Conservation (phyloP, 2,113 vertebrate genomes). For the Thalassarche chlororhynchos region DNA sequence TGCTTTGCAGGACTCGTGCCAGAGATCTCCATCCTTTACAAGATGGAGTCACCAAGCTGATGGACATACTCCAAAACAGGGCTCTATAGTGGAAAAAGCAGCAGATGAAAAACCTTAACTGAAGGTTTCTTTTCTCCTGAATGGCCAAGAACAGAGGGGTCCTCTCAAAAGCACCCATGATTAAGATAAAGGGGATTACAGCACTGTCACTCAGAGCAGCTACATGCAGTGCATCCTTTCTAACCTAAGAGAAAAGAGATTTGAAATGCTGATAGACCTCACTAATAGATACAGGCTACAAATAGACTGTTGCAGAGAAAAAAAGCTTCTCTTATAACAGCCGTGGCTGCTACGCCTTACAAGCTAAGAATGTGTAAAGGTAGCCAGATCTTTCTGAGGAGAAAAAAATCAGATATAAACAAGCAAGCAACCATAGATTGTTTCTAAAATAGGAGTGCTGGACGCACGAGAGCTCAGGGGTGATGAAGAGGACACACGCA, state of each 20-base stretch:
- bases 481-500: background rate
- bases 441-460: background rate
- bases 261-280: constrained; percentile 21
- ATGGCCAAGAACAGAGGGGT: background rate
- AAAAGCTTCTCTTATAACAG: background rate
- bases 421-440: background rate
- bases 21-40: constrained; percentile 28
- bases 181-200: constrained; percentile 11
- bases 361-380: background rate
- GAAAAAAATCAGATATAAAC: background rate
- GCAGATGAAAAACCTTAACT: background rate
- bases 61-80: constrained; percentile 25
- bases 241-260: constrained; percentile 30
- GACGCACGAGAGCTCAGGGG: background rate
- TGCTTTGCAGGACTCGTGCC: constrained; percentile 60
- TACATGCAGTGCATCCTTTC: constrained; percentile 24
- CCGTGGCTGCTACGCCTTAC: background rate
- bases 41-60: constrained; percentile 10
- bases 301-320: background rate
- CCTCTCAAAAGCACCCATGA: constrained; percentile 19
- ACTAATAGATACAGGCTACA: background rate
- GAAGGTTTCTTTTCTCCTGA: constrained; percentile 17
- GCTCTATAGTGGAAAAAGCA: background rate
- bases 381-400: background rate
- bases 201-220: constrained; percentile 30